phyloP scores from a whole-genome alignment of 2,797 vertebrate species.

The Calcarius lapponicus region DNA sequence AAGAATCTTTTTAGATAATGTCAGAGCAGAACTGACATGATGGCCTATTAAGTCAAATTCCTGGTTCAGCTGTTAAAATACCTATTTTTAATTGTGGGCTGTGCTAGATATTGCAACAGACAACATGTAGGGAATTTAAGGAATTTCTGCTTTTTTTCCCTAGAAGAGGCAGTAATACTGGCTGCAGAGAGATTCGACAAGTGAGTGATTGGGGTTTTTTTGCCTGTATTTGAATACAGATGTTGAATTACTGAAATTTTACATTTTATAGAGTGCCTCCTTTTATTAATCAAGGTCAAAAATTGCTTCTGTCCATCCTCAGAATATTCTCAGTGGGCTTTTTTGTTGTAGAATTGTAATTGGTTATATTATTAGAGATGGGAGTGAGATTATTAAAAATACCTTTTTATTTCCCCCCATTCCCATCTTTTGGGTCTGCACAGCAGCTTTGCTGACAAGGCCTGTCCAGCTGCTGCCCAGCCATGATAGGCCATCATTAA shows the following conservation, averaged over 20 bases:
- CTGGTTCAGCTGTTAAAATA: background rate
- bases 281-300: constrained; percentile 31
- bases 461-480: constrained; percentile 18
- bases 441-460: background rate
- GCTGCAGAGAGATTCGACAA: background rate
- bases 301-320: background rate
- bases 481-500: background rate
- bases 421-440: background rate
- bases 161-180: background rate
- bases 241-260: background rate
- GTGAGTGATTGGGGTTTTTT: background rate
- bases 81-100: background rate
- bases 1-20: background rate
- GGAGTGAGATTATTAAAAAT: background rate
- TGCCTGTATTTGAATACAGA: background rate
- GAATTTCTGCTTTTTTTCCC: background rate
- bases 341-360: background rate
- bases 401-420: background rate
- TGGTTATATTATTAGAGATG: background rate
- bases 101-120: background rate
- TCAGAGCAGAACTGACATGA: constrained; percentile 17
- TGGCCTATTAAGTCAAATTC: background rate
- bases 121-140: background rate
- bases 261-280: background rate
- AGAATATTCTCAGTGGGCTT: background rate